These are phyloP conservation scores for Orthosia cruda DNA, from an alignment of 2,888 invertebrate genomes.

Conservation along the genomic window DNA sequence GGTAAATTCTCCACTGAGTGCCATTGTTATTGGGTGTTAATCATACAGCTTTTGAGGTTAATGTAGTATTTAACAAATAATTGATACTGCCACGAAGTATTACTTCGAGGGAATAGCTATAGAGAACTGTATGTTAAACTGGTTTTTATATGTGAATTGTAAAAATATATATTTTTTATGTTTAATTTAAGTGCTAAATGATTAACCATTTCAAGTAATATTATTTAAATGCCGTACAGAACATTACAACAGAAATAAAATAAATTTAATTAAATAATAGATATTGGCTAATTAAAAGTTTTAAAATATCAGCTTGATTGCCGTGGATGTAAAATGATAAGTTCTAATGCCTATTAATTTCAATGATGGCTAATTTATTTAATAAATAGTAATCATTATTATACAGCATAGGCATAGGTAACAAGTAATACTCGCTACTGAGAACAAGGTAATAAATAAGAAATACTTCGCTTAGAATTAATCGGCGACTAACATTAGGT, in stretches of 20 bases:
- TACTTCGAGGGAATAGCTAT: not conserved
- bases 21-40: constrained; percentile 46
- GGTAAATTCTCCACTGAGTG: constrained; percentile 12
- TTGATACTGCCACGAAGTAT: not conserved
- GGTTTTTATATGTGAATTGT: not conserved
- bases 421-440: constrained; percentile 23
- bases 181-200: not conserved
- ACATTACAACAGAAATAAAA: not conserved
- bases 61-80: constrained; percentile 20
- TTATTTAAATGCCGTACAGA: not conserved
- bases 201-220: not conserved
- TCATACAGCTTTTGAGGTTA: constrained; percentile 24
- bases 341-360: constrained; percentile 20
- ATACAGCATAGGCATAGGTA: constrained; percentile 23
- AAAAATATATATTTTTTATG: no score
- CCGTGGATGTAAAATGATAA: constrained; percentile 2
- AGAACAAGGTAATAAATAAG: constrained; percentile 49
- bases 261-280: constrained; percentile 13
- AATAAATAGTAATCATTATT: constrained; percentile 35
- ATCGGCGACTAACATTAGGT: constrained; percentile 10
- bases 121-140: not conserved
- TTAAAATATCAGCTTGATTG: constrained; percentile 19
- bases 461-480: constrained; percentile 25
- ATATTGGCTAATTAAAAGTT: not conserved
- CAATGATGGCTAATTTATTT: constrained; percentile 30